phyloP scores from a whole-genome alignment of 2,113 vertebrate species.

The Micronisus gabar region DNA sequence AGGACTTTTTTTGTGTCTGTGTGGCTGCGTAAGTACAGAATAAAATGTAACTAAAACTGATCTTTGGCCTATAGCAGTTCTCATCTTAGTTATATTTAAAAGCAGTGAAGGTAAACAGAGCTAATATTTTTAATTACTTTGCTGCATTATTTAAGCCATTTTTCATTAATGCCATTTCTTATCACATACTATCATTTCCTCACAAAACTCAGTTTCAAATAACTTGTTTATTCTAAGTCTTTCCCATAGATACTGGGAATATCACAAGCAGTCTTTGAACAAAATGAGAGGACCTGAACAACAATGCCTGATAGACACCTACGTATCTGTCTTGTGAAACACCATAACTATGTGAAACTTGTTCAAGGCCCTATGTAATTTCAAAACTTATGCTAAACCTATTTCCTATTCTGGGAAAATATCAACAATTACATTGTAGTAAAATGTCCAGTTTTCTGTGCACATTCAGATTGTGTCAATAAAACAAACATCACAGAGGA shows the following conservation, averaged over 20 bases:
- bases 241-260: neutral
- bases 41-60: neutral
- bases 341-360: neutral
- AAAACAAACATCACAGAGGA: neutral
- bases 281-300: neutral
- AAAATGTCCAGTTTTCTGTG: neutral
- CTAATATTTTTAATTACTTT: neutral
- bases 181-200: neutral
- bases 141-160: neutral
- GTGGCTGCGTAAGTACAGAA: neutral
- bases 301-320: neutral
- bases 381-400: neutral
- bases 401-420: neutral
- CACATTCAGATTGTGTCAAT: neutral
- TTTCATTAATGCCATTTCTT: neutral
- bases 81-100: neutral
- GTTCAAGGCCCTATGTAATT: neutral
- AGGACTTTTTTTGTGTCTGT: neutral
- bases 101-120: neutral
- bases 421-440: neutral
- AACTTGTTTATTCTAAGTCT: neutral
- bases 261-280: neutral
- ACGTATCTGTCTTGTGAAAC: neutral
- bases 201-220: neutral
- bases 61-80: neutral